Evolutionary conservation across 2,888 invertebrate genomes (phyloP).

Genomic region (Drymonia ruficornis): DNA sequence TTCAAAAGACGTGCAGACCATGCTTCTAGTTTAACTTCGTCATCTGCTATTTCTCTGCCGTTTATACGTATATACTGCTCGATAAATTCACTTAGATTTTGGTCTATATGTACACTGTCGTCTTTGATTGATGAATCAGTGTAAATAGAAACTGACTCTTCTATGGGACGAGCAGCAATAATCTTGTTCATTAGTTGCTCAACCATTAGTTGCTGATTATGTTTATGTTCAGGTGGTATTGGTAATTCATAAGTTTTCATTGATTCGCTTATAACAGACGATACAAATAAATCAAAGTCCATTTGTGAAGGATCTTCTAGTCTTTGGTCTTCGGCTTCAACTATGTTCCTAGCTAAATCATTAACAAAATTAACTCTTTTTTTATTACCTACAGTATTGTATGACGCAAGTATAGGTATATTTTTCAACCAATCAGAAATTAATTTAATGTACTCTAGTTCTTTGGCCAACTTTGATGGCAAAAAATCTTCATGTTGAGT

Average conservation of each 20-base stretch:
- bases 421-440: slow-evolving; percentile 66
- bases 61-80: slow-evolving; percentile 53
- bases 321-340: slow-evolving; percentile 52
- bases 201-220: slow-evolving; percentile 37
- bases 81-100: slow-evolving; percentile 54
- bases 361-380: slow-evolving; percentile 53
- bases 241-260: slow-evolving; percentile 40
- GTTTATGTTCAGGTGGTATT: slow-evolving; percentile 34
- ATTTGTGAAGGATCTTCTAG: slow-evolving; percentile 37
- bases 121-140: slow-evolving; percentile 11
- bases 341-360: slow-evolving; percentile 54
- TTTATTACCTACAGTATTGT: slow-evolving; percentile 47
- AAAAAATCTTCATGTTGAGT: slow-evolving; percentile 31
- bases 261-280: slow-evolving; percentile 40
- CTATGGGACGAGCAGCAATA: slow-evolving; percentile 18
- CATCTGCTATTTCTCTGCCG: slow-evolving; percentile 52
- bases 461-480: slow-evolving; percentile 43
- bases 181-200: slow-evolving; percentile 43
- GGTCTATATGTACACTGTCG: slow-evolving; percentile 31
- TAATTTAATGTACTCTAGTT: slow-evolving; percentile 57
- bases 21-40: slow-evolving; percentile 56
- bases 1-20: slow-evolving; percentile 53
- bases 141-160: not conserved
- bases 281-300: slow-evolving; percentile 47
- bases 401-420: slow-evolving; percentile 48